These are phyloP conservation scores for Paedocypris sp. DNA, from an alignment of 2,113 vertebrate genomes.

Conservation along the genomic window DNA sequence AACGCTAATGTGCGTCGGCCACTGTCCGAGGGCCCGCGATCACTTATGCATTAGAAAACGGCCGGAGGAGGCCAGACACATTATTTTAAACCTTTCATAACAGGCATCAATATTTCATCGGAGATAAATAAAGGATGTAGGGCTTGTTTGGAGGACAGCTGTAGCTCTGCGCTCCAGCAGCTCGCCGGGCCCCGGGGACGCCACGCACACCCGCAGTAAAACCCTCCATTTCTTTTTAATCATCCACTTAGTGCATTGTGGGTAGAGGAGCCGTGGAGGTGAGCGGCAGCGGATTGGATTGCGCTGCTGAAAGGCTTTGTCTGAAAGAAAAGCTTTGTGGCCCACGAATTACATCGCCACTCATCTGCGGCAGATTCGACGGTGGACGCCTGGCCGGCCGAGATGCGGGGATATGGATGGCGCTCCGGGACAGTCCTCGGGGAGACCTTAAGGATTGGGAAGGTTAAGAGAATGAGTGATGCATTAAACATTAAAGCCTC, in stretches of 20 bases:
- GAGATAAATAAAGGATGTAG: constrained; percentile 99
- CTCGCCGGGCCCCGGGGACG: constrained; percentile 79
- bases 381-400: too few species aligned
- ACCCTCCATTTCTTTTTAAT: constrained; percentile 99
- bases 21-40: constrained; percentile 79
- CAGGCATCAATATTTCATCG: constrained; percentile 99
- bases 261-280: constrained; percentile 88
- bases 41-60: constrained; percentile 99
- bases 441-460: constrained; percentile 10
- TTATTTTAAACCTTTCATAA: constrained; percentile 99
- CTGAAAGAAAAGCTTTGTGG: constrained; percentile 34
- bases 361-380: too few species aligned
- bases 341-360: constrained; percentile 27
- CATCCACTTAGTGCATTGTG: constrained; percentile 97
- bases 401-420: too few species aligned
- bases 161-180: constrained; percentile 87
- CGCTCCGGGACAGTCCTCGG: background rate
- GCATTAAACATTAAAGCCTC: constrained; percentile 11
- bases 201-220: constrained; percentile 85
- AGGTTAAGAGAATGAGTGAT: background rate
- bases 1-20: constrained; percentile 74
- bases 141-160: constrained; percentile 99
- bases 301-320: constrained; percentile 34
- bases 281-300: constrained; percentile 62
- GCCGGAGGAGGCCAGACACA: constrained; percentile 74